These are phyloP conservation scores for Eueides isabella DNA, from an alignment of 1,140 invertebrate species.

Conservation along the genomic window DNA sequence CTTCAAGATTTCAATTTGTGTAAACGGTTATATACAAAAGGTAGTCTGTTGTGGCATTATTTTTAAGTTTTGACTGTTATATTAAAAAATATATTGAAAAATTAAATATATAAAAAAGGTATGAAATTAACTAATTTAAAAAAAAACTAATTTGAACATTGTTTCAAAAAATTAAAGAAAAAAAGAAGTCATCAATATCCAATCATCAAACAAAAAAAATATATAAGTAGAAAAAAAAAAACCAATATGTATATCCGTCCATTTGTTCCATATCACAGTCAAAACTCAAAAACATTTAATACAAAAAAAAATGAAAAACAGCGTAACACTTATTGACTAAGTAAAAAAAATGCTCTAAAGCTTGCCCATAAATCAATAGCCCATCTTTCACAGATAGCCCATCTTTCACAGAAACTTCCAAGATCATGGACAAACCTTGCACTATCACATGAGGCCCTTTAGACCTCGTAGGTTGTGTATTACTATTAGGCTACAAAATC, in stretches of 20 bases:
- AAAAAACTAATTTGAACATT: not conserved
- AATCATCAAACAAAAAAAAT: not conserved
- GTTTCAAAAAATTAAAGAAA: not conserved
- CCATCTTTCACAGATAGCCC: not conserved
- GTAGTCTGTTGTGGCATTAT: conserved; percentile 22
- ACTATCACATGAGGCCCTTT: conserved; percentile 67
- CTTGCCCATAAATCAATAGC: conserved; percentile 31
- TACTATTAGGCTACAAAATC: conserved; percentile 93
- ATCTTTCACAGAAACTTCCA: not conserved
- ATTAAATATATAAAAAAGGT: not conserved
- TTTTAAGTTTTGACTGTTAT: conserved; percentile 31
- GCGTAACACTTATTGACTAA: conserved; percentile 47
- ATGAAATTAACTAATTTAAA: too few relatives aligned
- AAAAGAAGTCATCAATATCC: too few relatives aligned
- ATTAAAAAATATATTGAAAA: not conserved
- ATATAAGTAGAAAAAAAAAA: too few relatives aligned
- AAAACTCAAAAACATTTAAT: conserved; percentile 40
- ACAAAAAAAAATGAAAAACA: conserved; percentile 44
- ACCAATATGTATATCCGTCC: not conserved
- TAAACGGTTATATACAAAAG: conserved; percentile 20
- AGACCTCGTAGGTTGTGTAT: conserved; percentile 52
- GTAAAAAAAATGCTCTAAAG: conserved; percentile 42
- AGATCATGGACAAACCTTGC: conserved; percentile 45
- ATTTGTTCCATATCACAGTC: conserved; percentile 28
- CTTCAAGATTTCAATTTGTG: not conserved